Base-by-base conservation (phyloP, 2,888 invertebrate genomes). In the Scaptomyza parva region DNA sequence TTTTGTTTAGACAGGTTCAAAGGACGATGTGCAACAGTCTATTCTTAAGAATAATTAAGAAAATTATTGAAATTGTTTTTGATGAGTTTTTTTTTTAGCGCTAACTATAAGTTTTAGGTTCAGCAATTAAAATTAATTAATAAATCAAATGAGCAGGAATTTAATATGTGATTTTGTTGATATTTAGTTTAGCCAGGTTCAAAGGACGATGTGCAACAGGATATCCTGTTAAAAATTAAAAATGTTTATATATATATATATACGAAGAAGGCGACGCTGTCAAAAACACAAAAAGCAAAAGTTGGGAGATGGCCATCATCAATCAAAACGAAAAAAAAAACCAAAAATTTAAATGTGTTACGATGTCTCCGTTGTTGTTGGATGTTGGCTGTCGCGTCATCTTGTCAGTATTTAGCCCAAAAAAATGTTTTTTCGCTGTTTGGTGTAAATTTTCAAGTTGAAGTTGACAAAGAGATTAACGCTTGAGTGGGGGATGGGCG, bases 391-490 rank as follows among this genome's bases (percentile, higher is more conserved):
- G 68, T 33, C 47, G 5, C 39, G 65, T 71, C 62, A 62, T 40
- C 40, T 37, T 61, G 62, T 54, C 57, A 59, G 62, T 65, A 67
- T 78, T 75, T 67, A 74, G 61, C 26, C 35, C 55, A 47, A 51
- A 60, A 51, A 60, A 68, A 40, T 41, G 44, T 24, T 17, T 35
- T 24, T 17, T 35, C 8, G 14, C 20, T 17, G 39, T 35, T 41
- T 22, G 43, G 65, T 43, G 41, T 45, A 47, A 33, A 52, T 63
- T 63, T 81, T 53, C 53, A 54, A 66, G 54, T 59, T 68, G 55
- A 76, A 58, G 64, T 77, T 84, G 80, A 86, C 74, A 86, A 79
- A 83, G 67, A 86, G 83, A 88, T 82, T 82, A 80, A 74, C 60
- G 64, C 70, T 80, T 63, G 35, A 35, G 35, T 1, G 11, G 24